phyloP scores from a whole-genome alignment of 2,888 invertebrate genomes.

The Saturnia pavonia region DNA sequence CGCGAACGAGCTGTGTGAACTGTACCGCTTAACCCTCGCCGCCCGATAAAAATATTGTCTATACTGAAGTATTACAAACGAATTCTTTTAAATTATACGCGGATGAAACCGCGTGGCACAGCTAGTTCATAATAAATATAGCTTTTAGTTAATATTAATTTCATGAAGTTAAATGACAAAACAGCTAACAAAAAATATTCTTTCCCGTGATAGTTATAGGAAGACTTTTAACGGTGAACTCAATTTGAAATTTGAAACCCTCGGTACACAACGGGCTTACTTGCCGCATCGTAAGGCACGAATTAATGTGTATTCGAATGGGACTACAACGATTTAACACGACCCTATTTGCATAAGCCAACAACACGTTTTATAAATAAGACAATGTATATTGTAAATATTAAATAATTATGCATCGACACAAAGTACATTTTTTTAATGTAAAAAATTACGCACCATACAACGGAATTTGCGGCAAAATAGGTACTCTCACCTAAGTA shows the following conservation, averaged over 20 bases:
- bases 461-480: too few species aligned
- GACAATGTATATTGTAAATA: slow-evolving; percentile 4
- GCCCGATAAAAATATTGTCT: too few species aligned
- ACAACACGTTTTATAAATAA: slow-evolving; percentile 6
- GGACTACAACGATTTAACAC: slow-evolving; percentile 8
- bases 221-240: not conserved
- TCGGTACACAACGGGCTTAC: not conserved
- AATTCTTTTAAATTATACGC: too few species aligned
- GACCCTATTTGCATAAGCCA: slow-evolving; percentile 1
- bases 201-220: not conserved
- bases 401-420: not conserved
- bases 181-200: not conserved
- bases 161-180: not conserved
- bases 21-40: too few species aligned
- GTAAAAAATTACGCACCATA: too few species aligned
- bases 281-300: not conserved
- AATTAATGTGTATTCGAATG: slow-evolving; percentile 7
- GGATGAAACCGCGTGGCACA: too few species aligned
- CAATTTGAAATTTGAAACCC: slow-evolving; percentile 13
- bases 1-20: too few species aligned
- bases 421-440: too few species aligned
- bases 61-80: too few species aligned
- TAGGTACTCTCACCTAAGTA: too few species aligned
- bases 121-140: too few species aligned
- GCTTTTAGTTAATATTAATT: too few species aligned